Evolutionary conservation across 2,113 vertebrate genomes (phyloP).

Genomic region (Sprattus sprattus): DNA sequence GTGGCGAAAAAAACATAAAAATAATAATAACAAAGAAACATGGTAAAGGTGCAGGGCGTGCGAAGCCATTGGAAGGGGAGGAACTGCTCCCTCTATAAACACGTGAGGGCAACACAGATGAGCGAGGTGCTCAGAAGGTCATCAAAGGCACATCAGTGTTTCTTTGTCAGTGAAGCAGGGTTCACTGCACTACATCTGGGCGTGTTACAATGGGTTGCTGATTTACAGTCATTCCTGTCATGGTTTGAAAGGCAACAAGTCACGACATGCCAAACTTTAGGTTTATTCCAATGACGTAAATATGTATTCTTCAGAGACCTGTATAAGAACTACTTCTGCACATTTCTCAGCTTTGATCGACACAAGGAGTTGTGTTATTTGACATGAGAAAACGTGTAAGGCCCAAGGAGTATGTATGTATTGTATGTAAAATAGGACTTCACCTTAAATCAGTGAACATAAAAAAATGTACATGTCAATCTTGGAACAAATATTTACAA

Average conservation of each 20-base stretch:
- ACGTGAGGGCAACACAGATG: not conserved
- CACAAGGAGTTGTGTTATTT: not conserved
- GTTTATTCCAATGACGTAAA: not conserved
- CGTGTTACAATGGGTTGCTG: not conserved
- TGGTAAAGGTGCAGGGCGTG: not conserved
- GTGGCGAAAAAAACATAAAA: conserved; percentile 16
- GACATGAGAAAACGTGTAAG: not conserved
- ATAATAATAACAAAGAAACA: conserved; percentile 26
- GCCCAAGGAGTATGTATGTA: not conserved
- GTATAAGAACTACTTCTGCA: not conserved
- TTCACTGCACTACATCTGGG: conserved; percentile 15
- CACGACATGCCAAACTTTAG: not conserved
- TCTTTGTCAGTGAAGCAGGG: not conserved
- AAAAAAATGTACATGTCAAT: not conserved
- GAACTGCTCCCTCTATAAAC: not conserved
- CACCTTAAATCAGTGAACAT: not conserved
- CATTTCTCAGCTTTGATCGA: not conserved
- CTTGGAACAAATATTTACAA: conserved; percentile 4
- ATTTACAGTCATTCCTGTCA: conserved; percentile 11
- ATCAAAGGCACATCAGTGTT: conserved; percentile 36
- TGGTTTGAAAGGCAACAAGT: conserved; percentile 1
- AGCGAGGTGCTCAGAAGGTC: not conserved
- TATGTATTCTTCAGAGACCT: not conserved
- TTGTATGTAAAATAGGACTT: conserved; percentile 9
- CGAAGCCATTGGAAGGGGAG: conserved; percentile 5